Evolutionary conservation across 2,888 invertebrate species (phyloP).

Genomic region (Bellardia pandia): DNA sequence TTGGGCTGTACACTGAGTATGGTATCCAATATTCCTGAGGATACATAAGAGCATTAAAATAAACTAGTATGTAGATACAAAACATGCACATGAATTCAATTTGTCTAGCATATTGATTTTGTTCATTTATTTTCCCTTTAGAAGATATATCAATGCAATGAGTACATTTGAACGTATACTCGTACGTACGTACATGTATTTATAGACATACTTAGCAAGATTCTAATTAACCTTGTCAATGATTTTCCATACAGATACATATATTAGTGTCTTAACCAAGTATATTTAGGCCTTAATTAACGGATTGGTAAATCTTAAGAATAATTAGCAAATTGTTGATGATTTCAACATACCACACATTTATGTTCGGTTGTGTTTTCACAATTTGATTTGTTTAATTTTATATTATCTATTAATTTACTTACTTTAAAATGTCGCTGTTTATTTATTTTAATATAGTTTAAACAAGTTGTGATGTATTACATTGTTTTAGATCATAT

Average conservation of each 20-base stretch:
- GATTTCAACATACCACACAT: background rate
- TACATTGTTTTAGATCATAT: no score
- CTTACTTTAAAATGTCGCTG: no score
- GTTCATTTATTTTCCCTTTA: conserved; percentile 4
- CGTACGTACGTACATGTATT: background rate
- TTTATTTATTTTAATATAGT: no score
- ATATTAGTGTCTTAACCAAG: background rate
- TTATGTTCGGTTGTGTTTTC: no score
- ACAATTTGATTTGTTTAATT: no score
- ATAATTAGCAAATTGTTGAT: background rate
- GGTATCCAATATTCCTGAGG: conserved; percentile 91
- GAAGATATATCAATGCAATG: background rate
- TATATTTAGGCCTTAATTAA: conserved; percentile 13
- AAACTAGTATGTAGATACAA: background rate
- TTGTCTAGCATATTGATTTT: conserved; percentile 30
- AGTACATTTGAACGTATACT: background rate
- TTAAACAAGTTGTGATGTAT: no score
- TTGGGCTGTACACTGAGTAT: conserved; percentile 99
- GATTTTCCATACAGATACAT: conserved; percentile 5
- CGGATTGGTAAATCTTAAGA: background rate
- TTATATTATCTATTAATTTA: no score
- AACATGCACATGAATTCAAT: conserved; percentile 28
- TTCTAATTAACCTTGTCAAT: conserved; percentile 35
- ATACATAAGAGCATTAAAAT: background rate
- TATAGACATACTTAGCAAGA: background rate